Evolutionary conservation across 2,888 invertebrate species (phyloP).

Genomic region (Chrysolina haemoptera): DNA sequence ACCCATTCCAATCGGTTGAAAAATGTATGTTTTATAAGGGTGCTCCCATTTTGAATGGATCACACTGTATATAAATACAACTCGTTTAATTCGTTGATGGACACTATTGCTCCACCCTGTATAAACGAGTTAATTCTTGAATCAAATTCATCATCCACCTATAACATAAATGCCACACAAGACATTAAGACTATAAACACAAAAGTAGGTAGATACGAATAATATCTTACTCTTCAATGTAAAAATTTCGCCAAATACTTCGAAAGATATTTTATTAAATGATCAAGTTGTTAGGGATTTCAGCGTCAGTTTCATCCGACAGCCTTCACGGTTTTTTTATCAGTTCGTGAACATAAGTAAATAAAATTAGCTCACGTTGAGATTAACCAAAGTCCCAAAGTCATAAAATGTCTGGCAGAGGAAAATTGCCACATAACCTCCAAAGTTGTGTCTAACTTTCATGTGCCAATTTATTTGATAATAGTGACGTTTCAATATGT

Average conservation of each 20-base stretch:
- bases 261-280: constrained; percentile 32
- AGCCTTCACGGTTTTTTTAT: background rate
- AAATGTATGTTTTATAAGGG: no score
- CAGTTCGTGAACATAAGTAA: constrained; percentile 4
- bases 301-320: background rate
- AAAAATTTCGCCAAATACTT: constrained; percentile 53
- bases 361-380: background rate
- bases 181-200: constrained; percentile 25
- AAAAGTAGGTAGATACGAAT: constrained; percentile 59
- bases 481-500: background rate
- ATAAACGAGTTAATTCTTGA: no score
- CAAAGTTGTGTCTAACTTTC: background rate
- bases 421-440: background rate
- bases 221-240: constrained; percentile 59
- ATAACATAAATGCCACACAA: no score
- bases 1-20: no score
- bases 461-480: background rate
- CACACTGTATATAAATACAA: no score
- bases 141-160: no score
- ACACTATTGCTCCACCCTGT: no score
- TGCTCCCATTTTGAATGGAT: no score
- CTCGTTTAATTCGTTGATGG: no score
- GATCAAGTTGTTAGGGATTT: background rate
- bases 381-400: background rate
- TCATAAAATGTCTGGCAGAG: background rate